Conservation (phyloP, 2,888 invertebrate species). For the Creontiades dilutus region DNA sequence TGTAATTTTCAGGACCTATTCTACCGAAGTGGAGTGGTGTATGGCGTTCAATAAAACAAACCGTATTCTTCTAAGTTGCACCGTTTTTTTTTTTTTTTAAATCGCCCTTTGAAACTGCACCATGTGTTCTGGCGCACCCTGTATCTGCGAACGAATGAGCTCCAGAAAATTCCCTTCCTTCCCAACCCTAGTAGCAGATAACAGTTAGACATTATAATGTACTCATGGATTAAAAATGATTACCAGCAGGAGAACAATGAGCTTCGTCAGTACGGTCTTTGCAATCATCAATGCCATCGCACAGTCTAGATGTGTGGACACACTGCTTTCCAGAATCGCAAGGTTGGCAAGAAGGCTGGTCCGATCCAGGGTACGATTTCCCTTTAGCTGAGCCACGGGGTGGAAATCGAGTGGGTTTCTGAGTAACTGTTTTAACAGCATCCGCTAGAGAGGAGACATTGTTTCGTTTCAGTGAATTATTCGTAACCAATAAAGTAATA, state of each 20-base stretch:
- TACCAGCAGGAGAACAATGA: neutral
- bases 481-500: too few relatives aligned
- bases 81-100: too few relatives aligned
- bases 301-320: neutral
- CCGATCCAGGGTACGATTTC: neutral
- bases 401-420: neutral
- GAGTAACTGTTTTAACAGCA: neutral
- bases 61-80: too few relatives aligned
- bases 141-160: too few relatives aligned
- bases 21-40: too few relatives aligned
- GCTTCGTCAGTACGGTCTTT: conserved; percentile 27
- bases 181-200: neutral
- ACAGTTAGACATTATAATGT: too few relatives aligned
- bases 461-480: too few relatives aligned
- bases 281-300: conserved; percentile 43
- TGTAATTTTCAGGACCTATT: too few relatives aligned
- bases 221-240: neutral
- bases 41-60: too few relatives aligned
- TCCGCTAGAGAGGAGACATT: neutral
- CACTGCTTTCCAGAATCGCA: conserved; percentile 46
- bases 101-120: too few relatives aligned
- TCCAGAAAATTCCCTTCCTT: too few relatives aligned
- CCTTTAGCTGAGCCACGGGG: neutral
- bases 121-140: too few relatives aligned
- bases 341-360: neutral